A percentile compares a stretch with the other conserved stretches of the same genome.
Conservation (phyloP, 53 echinoderm and acorn worm genomes). For the Arbacia lixula region DNA sequence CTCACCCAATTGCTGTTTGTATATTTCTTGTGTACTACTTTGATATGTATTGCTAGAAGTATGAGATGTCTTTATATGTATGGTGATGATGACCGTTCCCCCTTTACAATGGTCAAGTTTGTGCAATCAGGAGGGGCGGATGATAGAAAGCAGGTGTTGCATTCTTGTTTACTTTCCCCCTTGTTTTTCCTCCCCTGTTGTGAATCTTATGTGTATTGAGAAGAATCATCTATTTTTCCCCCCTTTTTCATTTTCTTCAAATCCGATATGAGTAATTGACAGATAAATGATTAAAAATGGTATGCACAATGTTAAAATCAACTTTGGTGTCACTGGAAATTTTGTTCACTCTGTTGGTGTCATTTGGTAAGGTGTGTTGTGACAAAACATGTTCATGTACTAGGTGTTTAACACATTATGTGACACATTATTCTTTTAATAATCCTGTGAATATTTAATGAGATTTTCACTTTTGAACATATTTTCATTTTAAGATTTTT, state of each 20-base stretch:
- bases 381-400: not conserved
- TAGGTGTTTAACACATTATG: not conserved
- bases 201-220: constrained; percentile 2
- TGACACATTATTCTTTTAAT: too few relatives aligned
- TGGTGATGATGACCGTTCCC: not conserved
- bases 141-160: not conserved
- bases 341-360: constrained; percentile 1
- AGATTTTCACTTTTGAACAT: too few relatives aligned
- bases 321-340: not conserved
- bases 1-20: not conserved
- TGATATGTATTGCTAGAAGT: constrained; percentile 29
- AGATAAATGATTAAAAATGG: constrained; percentile 16
- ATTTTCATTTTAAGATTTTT: too few relatives aligned
- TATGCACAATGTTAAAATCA: constrained; percentile 42
- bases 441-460: too few relatives aligned
- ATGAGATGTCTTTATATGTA: constrained; percentile 11
- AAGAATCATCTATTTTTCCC: constrained; percentile 29
- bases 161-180: not conserved
- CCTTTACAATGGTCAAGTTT: constrained; percentile 16
- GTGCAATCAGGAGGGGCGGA: constrained; percentile 26
- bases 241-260: constrained; percentile 40
- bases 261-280: constrained; percentile 27
- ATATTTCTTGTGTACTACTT: constrained; percentile 23
- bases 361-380: not conserved
- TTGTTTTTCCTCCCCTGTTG: not conserved